These are phyloP conservation scores for Amphilophus citrinellus DNA, from an alignment of 2,113 vertebrate genomes.

Conservation along the genomic window DNA sequence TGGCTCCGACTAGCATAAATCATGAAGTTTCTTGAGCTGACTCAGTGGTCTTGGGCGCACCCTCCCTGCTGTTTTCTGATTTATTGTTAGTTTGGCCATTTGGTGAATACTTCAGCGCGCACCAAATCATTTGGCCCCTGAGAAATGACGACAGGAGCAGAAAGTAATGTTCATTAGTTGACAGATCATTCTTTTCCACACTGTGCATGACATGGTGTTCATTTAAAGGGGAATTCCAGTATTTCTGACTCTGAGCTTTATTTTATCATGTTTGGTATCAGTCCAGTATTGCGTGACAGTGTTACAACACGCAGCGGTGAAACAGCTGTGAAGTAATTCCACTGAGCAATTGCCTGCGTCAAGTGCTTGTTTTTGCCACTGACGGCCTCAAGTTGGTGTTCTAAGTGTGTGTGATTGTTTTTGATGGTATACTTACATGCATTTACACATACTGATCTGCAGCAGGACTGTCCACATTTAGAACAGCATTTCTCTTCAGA, in stretches of 20 bases:
- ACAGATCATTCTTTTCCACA: constrained; percentile 39
- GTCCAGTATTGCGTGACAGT: not conserved
- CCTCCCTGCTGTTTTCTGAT: constrained; percentile 62
- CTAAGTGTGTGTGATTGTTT: not conserved
- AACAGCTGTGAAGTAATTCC: not conserved
- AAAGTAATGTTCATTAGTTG: constrained; percentile 58
- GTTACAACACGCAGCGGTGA: not conserved
- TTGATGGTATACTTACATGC: not conserved
- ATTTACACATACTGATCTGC: not conserved
- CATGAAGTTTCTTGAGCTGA: constrained; percentile 62
- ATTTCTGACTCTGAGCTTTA: not conserved
- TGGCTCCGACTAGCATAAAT: constrained; percentile 48
- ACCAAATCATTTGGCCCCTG: constrained; percentile 59
- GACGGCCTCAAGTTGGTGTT: not conserved
- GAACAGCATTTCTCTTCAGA: not conserved
- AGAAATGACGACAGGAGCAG: constrained; percentile 50
- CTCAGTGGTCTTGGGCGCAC: constrained; percentile 48
- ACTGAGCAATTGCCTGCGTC: not conserved
- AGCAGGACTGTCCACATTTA: not conserved
- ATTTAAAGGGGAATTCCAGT: not conserved
- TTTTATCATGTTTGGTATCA: not conserved
- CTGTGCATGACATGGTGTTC: constrained; percentile 19
- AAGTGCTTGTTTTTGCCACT: not conserved
- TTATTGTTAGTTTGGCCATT: constrained; percentile 66
- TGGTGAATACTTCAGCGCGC: constrained; percentile 55